Conservation (phyloP, 92 coral and sea anemone genomes). For the Siderastrea siderea region DNA sequence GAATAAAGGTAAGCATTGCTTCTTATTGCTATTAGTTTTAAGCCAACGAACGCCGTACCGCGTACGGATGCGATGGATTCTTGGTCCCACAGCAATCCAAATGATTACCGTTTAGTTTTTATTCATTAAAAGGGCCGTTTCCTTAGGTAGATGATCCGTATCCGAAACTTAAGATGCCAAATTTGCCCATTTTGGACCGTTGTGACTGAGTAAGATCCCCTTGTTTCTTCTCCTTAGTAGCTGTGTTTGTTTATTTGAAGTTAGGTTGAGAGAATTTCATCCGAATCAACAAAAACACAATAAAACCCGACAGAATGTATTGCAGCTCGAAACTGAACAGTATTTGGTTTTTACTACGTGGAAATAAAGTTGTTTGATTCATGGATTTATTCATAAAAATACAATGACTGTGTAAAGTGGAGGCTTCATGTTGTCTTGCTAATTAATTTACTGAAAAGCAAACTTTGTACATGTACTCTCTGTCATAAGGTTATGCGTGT, state of each 20-base stretch:
- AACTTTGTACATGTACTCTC: not conserved
- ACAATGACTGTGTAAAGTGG: not conserved
- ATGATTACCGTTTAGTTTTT: not conserved
- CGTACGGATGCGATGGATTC: too few relatives aligned
- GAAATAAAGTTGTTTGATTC: conserved; percentile 11
- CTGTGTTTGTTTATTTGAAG: conserved; percentile 14
- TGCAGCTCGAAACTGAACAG: not conserved
- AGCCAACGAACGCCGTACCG: too few relatives aligned
- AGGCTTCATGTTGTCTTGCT: not conserved
- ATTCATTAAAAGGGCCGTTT: not conserved
- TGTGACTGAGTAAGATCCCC: not conserved
- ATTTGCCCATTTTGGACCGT: too few relatives aligned
- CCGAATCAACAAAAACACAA: conserved; percentile 1
- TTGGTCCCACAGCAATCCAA: not conserved
- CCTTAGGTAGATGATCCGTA: too few relatives aligned
- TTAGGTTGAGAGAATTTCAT: conserved; percentile 11
- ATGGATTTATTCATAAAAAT: conserved; percentile 4
- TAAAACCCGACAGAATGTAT: not conserved
- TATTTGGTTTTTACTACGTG: conserved; percentile 9
- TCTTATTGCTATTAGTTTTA: not conserved
- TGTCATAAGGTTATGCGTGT: not conserved
- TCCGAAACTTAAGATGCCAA: too few relatives aligned
- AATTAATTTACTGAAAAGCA: not conserved
- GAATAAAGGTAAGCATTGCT: conserved; percentile 16
- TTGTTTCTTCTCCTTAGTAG: conserved; percentile 16